Percentiles rank a stretch among this genome's conserved stretches.
phyloP scores from a whole-genome alignment of 2,888 invertebrate species.

The Plagiodera versicolora region DNA sequence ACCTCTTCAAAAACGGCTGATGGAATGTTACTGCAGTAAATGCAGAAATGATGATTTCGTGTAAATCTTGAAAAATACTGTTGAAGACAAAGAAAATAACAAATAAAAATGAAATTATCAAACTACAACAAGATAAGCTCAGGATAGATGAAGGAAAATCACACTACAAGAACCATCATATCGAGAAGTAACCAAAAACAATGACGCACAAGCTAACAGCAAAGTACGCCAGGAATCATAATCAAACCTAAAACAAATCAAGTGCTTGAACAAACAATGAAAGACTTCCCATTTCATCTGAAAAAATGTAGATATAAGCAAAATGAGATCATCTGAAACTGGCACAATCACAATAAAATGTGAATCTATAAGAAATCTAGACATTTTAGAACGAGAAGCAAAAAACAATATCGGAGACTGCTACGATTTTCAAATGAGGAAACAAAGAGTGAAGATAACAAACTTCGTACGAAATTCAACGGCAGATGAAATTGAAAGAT shows the following conservation, averaged over 20 bases:
- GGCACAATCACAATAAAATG: conserved; percentile 3
- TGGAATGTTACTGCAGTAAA: not conserved
- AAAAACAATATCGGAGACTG: not conserved
- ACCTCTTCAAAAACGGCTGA: not conserved
- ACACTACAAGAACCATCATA: not conserved
- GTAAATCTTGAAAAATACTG: not conserved
- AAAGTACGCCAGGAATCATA: not conserved
- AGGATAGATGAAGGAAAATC: not conserved
- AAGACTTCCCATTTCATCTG: not conserved
- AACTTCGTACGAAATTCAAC: too few species aligned
- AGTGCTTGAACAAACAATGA: not conserved
- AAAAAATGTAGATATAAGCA: conserved; percentile 2
- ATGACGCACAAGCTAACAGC: not conserved
- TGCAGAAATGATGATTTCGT: not conserved
- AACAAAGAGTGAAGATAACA: too few species aligned
- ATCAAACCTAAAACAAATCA: not conserved
- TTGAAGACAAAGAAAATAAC: conserved; percentile 2
- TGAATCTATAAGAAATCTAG: not conserved
- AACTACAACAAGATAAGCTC: not conserved
- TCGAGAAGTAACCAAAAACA: not conserved
- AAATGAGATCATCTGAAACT: not conserved
- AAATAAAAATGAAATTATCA: not conserved
- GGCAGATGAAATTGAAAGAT: too few species aligned
- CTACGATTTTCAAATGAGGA: not conserved
- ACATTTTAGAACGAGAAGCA: not conserved